Conservation (phyloP, 2,797 vertebrate genomes). For the Anisognathus igniventris region DNA sequence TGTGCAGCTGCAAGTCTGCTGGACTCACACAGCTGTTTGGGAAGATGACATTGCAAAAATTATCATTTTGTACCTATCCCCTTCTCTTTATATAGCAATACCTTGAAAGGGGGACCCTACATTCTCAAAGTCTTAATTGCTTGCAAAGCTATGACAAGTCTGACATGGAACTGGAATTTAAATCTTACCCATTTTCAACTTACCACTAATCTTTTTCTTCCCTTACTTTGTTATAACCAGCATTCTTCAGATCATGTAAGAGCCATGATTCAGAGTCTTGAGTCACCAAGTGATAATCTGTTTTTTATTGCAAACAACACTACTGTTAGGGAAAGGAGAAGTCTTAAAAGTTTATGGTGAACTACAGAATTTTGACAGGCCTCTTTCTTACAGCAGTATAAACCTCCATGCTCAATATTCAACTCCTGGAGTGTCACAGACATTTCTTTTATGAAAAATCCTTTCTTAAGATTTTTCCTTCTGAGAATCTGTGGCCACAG, state of each 20-base stretch:
- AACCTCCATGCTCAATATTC: not conserved
- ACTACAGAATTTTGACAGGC: not conserved
- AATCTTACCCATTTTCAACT: not conserved
- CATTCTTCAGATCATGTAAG: not conserved
- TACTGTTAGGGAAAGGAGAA: not conserved
- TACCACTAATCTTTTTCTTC: not conserved
- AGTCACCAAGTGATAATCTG: not conserved
- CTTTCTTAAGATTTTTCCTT: too few relatives aligned
- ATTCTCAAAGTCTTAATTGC: not conserved
- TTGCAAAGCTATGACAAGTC: not conserved
- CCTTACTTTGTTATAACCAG: not conserved
- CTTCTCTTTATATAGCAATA: not conserved
- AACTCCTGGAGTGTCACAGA: not conserved
- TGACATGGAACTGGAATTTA: not conserved
- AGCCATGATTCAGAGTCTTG: not conserved
- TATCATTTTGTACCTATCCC: not conserved
- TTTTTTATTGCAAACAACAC: not conserved
- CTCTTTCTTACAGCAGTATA: not conserved
- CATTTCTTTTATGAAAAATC: too few relatives aligned
- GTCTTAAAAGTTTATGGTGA: not conserved
- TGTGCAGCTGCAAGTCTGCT: not conserved
- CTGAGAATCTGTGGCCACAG: too few relatives aligned
- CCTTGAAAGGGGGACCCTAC: not conserved
- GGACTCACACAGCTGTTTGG: not conserved
- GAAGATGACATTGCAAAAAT: not conserved